phyloP scores from a whole-genome alignment of 1,140 invertebrate genomes.

The Eumeta japonica region DNA sequence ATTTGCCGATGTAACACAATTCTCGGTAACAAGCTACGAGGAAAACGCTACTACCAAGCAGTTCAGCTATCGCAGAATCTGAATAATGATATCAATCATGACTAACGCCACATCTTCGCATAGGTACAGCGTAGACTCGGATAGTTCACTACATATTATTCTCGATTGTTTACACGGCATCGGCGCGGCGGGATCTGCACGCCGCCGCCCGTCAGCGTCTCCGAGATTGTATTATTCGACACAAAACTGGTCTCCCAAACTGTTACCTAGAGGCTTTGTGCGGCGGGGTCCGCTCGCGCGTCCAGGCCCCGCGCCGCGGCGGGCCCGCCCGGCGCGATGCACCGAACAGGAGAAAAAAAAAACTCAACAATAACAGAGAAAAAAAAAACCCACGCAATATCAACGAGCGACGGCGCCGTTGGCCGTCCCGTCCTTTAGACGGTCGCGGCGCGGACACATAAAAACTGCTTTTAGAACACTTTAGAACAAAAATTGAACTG shows the following conservation, averaged over 20 bases:
- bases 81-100: not conserved
- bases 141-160: no score
- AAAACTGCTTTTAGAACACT: constrained; percentile 42
- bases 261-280: constrained; percentile 52
- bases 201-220: no score
- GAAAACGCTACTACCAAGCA: no score
- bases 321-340: constrained; percentile 47
- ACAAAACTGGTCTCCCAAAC: constrained; percentile 1
- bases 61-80: no score
- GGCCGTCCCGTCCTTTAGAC: constrained; percentile 39
- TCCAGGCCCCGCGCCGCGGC: constrained; percentile 42
- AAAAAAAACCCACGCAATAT: constrained; percentile 50
- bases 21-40: no score
- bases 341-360: constrained; percentile 56
- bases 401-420: constrained; percentile 39
- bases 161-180: no score
- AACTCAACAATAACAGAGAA: constrained; percentile 53
- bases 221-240: no score
- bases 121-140: not conserved
- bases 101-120: not conserved
- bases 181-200: no score
- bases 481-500: constrained; percentile 49
- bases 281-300: constrained; percentile 39
- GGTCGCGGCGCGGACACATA: constrained; percentile 32
- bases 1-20: no score